Evolutionary conservation across 2,888 invertebrate genomes (phyloP).

Genomic region (Hydroisotoma schaefferi): DNA sequence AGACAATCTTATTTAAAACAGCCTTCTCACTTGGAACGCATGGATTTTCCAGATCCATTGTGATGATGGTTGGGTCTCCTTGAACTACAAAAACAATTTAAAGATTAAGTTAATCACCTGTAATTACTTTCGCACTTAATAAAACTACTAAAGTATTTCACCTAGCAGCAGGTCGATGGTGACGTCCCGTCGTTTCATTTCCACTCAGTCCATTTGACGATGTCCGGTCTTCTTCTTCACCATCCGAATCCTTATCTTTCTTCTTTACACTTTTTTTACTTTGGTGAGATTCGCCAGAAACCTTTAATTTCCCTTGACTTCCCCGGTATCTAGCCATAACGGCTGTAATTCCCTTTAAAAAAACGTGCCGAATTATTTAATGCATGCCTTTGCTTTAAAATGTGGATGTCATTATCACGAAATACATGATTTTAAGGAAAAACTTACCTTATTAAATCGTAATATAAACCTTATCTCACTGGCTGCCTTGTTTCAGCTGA

Average conservation of each 20-base stretch:
- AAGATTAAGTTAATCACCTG: not conserved
- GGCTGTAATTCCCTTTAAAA: too few relatives aligned
- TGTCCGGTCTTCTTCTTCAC: conserved; percentile 15
- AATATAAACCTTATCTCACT: too few relatives aligned
- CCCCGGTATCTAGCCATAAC: conserved; percentile 9
- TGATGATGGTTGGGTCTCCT: too few relatives aligned
- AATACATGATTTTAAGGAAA: too few relatives aligned
- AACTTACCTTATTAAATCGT: too few relatives aligned
- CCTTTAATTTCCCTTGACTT: not conserved
- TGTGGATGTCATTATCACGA: too few relatives aligned
- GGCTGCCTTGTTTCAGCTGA: too few relatives aligned
- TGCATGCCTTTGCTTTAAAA: too few relatives aligned
- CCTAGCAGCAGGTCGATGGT: not conserved
- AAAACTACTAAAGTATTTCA: not conserved
- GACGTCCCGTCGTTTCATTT: not conserved
- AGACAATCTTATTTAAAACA: not conserved
- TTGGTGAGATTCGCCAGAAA: not conserved
- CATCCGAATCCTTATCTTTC: conserved; percentile 14
- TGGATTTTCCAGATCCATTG: too few relatives aligned
- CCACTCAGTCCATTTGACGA: conserved; percentile 4
- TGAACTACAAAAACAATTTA: too few relatives aligned
- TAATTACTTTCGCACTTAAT: not conserved
- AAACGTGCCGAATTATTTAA: too few relatives aligned
- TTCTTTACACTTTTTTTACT: not conserved
- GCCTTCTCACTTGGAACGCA: too few relatives aligned